Evolutionary conservation across 2,113 vertebrate species (phyloP).

Genomic region (Sceloporus tristichus): DNA sequence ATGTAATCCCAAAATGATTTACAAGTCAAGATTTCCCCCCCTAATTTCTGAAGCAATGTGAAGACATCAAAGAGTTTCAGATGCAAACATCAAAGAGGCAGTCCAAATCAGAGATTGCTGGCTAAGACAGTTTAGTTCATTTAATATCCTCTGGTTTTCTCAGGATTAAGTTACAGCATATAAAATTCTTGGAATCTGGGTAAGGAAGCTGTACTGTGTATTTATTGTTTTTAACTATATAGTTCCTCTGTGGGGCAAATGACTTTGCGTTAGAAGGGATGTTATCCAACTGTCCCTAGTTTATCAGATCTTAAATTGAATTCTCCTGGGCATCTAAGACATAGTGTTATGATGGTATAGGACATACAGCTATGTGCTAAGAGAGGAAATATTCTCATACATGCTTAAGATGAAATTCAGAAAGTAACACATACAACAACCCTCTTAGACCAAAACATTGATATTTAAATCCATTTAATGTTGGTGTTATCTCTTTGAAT

Average conservation of each 20-base stretch:
- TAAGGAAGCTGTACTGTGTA: constrained; percentile 75
- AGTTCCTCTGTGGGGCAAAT: constrained; percentile 56
- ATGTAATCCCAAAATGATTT: constrained; percentile 84
- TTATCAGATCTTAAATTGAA: constrained; percentile 65
- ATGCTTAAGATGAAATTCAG: constrained; percentile 43
- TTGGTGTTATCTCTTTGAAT: not conserved
- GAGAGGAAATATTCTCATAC: constrained; percentile 58
- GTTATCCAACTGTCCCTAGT: constrained; percentile 51
- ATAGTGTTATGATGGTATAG: constrained; percentile 53
- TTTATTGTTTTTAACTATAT: constrained; percentile 78
- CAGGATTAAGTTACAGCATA: constrained; percentile 83
- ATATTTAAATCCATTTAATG: not conserved
- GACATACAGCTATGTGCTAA: constrained; percentile 54
- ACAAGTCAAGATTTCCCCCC: constrained; percentile 74
- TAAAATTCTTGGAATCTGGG: constrained; percentile 84
- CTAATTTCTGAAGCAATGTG: constrained; percentile 84
- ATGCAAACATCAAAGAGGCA: constrained; percentile 83
- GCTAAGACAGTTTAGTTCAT: constrained; percentile 85
- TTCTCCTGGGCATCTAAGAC: constrained; percentile 62
- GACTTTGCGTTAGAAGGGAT: constrained; percentile 59
- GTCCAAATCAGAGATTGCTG: constrained; percentile 83
- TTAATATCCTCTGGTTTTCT: constrained; percentile 85
- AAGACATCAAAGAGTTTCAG: constrained; percentile 84
- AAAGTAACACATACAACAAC: constrained; percentile 31
- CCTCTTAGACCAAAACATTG: constrained; percentile 36